Evolutionary conservation across 2,113 vertebrate genomes (phyloP), one percentile per base, ranked within the genome.

Genomic region (Anoplopoma fimbria): DNA sequence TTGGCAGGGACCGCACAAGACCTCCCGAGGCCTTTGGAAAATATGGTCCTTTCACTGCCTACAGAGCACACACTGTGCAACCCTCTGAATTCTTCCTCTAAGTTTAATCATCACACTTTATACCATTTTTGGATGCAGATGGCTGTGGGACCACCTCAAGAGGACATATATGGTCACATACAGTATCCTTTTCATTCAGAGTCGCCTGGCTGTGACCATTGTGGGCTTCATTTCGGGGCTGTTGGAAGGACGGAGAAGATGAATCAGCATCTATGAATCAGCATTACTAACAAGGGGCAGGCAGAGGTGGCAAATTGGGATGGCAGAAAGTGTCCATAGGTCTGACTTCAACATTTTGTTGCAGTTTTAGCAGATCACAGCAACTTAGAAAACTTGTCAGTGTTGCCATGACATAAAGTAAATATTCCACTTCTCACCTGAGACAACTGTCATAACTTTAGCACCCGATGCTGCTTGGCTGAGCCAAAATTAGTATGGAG

Each of bases 351-450:
- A 29, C 34, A 33, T 78, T 67, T 72, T 64, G 12, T 51, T 76
- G 53, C 8, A 69, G 23, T 14, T 14, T 49, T 69, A 51, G 49
- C 49, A 21, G 67, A 55, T 78, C 51, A 63, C 12, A 75, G 6
- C 33, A 68, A 53, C 69, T 21, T 64, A 42, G 29, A 72, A n/a
- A n/a, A 61, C 31, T 58, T 53, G 68, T 69, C 62, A 23, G 40
- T 70, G 69, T 82, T 87, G 68, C 79, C 76, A 80, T 82, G 79
- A 78, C 78, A 84, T 34, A 87, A 75, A 84, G 68, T 65, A 89
- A 89, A 89, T 85, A 85, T 85, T 81, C 33, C 57, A 77, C 29
- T 42, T 57, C 62, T 82, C 62, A 72, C 75, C 79, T 83, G 70
- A 76, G 69, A 87, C 61, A 68, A 63, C 63, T 53, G 69, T 79